Conservation (phyloP, 23 tunicate species). For the Styela clava region DNA sequence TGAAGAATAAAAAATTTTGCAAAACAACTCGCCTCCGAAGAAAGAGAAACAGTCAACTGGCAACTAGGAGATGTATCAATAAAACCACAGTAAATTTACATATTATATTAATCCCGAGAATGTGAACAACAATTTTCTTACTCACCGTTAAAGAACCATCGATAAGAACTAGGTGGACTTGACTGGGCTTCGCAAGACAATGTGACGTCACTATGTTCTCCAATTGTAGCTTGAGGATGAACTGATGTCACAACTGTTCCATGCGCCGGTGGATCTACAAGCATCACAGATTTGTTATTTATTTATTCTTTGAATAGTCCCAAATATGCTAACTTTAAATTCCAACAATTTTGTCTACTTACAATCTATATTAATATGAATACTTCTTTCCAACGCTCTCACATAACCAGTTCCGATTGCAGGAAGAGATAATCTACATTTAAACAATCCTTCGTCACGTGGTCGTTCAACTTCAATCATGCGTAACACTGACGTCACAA, state of each 20-base stretch:
- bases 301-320: too few relatives aligned
- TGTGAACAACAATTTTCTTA: too few relatives aligned
- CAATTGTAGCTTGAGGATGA: slow-evolving; percentile 27
- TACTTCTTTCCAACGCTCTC: slow-evolving; percentile 52
- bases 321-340: too few relatives aligned
- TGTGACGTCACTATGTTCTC: slow-evolving; percentile 42
- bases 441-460: slow-evolving; percentile 59
- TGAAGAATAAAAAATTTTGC: too few relatives aligned
- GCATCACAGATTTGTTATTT: too few relatives aligned
- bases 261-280: slow-evolving; percentile 36
- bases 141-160: slow-evolving; percentile 74
- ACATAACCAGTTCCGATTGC: slow-evolving; percentile 43
- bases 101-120: too few relatives aligned
- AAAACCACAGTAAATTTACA: too few relatives aligned
- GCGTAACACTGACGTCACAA: slow-evolving; percentile 33
- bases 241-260: slow-evolving; percentile 17
- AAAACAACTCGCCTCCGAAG: too few relatives aligned
- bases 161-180: slow-evolving; percentile 42
- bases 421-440: slow-evolving; percentile 45
- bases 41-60: too few relatives aligned
- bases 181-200: slow-evolving; percentile 40
- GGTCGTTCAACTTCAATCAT: slow-evolving; percentile 39
- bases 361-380: slow-evolving; percentile 57
- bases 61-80: too few relatives aligned
- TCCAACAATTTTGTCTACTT: slow-evolving; percentile 31